Evolutionary conservation across 1,140 invertebrate species (phyloP).

Genomic region (Anastatus disparis): DNA sequence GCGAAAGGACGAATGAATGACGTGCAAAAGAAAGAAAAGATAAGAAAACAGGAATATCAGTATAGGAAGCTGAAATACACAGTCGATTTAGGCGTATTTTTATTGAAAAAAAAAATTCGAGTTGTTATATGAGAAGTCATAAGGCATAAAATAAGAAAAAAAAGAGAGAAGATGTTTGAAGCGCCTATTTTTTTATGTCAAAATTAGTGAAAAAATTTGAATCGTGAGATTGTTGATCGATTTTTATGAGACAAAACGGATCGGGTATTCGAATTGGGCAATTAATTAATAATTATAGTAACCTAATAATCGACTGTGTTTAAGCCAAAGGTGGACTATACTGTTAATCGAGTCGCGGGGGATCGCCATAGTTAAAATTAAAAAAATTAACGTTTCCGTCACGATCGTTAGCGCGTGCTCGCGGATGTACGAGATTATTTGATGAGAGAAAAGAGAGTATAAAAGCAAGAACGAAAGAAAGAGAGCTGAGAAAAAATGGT

Average conservation of each 20-base stretch:
- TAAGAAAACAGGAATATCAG: constrained; percentile 21
- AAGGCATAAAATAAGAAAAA: background rate
- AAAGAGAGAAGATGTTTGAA: background rate
- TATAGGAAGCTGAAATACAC: constrained; percentile 29
- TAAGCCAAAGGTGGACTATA: no score
- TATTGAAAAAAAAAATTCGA: constrained; percentile 6
- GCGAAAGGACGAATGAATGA: no score
- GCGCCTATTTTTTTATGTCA: background rate
- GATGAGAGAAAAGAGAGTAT: constrained; percentile 1
- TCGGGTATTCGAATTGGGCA: background rate
- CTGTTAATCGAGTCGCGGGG: no score
- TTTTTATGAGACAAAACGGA: background rate
- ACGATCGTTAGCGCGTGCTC: constrained; percentile 17
- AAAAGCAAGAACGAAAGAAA: constrained; percentile 6
- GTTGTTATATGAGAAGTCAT: background rate
- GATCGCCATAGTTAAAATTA: no score
- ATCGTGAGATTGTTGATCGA: background rate
- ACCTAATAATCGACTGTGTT: background rate
- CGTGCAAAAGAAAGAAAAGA: constrained; percentile 41
- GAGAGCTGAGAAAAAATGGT: constrained; percentile 43
- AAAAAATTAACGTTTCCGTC: background rate
- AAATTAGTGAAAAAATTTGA: background rate
- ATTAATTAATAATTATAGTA: background rate
- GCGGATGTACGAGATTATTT: background rate
- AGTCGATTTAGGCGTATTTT: constrained; percentile 10